phyloP scores from a whole-genome alignment of 2,113 vertebrate genomes.

The Xiphophorus couchianus region DNA sequence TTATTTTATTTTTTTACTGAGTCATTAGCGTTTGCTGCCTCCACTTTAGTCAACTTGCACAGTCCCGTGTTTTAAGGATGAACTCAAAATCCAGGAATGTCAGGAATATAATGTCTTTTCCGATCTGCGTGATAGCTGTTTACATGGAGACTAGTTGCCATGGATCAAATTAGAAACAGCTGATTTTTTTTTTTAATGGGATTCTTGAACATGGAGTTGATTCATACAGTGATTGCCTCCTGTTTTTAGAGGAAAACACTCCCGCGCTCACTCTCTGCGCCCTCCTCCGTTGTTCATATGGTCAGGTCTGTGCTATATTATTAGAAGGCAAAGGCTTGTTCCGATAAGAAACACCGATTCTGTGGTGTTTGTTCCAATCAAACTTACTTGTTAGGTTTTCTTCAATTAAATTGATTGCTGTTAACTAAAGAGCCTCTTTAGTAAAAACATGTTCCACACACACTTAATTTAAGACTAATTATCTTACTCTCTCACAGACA shows the following conservation, averaged over 20 bases:
- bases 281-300: slow-evolving; percentile 62
- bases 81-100: slow-evolving; percentile 30
- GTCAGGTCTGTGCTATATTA: slow-evolving; percentile 46
- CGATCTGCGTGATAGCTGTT: slow-evolving; percentile 25
- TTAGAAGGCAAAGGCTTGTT: slow-evolving; percentile 20
- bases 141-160: slow-evolving; percentile 23
- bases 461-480: slow-evolving; percentile 43
- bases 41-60: not conserved
- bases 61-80: slow-evolving; percentile 36
- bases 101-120: slow-evolving; percentile 38
- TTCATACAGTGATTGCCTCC: slow-evolving; percentile 41
- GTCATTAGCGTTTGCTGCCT: slow-evolving; percentile 9
- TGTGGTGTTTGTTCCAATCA: slow-evolving; percentile 9
- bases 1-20: not conserved
- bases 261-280: slow-evolving; percentile 32
- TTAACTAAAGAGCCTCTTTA: slow-evolving; percentile 21
- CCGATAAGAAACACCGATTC: not conserved
- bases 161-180: slow-evolving; percentile 56
- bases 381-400: slow-evolving; percentile 1
- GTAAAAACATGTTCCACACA: slow-evolving; percentile 40
- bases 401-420: slow-evolving; percentile 6
- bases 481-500: slow-evolving; percentile 59
- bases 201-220: slow-evolving; percentile 51
- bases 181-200: slow-evolving; percentile 37
- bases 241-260: slow-evolving; percentile 56